phyloP scores from a whole-genome alignment of 2,797 vertebrate species.

The Lepilemur septentrionalis region DNA sequence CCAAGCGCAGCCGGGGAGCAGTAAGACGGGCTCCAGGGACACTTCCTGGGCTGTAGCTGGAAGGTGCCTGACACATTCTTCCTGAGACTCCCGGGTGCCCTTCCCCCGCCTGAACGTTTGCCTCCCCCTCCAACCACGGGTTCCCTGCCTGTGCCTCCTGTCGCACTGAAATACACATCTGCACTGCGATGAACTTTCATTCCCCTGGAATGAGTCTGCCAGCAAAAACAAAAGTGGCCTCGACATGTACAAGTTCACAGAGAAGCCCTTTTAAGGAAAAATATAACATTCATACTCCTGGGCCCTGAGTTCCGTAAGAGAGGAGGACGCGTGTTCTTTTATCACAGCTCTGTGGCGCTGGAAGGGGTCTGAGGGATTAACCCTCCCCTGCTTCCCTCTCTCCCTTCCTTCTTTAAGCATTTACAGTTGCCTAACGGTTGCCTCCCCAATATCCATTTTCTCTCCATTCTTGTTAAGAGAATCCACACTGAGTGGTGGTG shows the following conservation, averaged over 20 bases:
- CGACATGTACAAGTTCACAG: conserved; percentile 49
- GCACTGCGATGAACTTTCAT: conserved; percentile 57
- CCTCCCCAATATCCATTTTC: not conserved
- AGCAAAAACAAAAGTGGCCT: conserved; percentile 70
- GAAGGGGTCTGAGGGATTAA: not conserved
- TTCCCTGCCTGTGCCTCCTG: conserved; percentile 26
- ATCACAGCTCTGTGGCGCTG: not conserved
- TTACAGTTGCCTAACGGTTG: not conserved
- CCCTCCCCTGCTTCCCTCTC: not conserved
- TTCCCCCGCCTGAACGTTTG: not conserved
- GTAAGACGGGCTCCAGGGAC: not conserved
- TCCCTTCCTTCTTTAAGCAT: not conserved
- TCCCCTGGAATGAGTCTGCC: conserved; percentile 65
- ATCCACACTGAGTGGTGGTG: not conserved
- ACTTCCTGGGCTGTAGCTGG: not conserved
- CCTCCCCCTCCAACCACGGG: not conserved
- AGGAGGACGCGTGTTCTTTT: not conserved
- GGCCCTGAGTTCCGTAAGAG: not conserved
- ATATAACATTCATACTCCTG: not conserved
- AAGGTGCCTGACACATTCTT: not conserved
- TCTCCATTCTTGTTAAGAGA: not conserved
- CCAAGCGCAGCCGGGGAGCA: not conserved
- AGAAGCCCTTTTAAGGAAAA: conserved; percentile 69
- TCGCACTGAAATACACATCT: conserved; percentile 46
- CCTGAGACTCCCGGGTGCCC: not conserved